A percentile compares a stretch with the other conserved stretches of the same genome.
These are phyloP conservation scores for Lumbricus terrestris DNA, from an alignment of 2,888 invertebrate species.

Conservation along the genomic window DNA sequence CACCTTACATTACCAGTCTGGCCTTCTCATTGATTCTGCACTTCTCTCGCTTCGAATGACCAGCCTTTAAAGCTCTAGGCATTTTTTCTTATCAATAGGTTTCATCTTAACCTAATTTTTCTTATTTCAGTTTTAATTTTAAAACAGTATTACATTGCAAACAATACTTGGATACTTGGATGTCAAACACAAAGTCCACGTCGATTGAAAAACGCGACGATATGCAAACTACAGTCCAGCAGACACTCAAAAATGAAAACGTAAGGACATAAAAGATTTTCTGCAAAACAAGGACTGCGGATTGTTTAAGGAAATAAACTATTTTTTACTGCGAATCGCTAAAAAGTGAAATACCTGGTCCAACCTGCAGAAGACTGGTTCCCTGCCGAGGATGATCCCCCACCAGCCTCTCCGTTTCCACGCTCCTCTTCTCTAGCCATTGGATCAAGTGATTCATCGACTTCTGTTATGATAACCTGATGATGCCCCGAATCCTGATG, in stretches of 20 bases:
- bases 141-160: neutral
- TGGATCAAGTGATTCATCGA: neutral
- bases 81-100: too few species aligned
- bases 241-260: neutral
- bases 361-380: neutral
- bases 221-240: too few species aligned
- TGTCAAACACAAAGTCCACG: too few species aligned
- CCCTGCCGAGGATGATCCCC: neutral
- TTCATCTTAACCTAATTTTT: neutral
- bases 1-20: neutral
- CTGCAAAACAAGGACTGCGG: too few species aligned
- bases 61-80: neutral
- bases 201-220: too few species aligned
- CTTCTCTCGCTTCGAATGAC: neutral
- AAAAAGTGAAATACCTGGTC: neutral
- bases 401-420: neutral
- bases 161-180: neutral
- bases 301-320: too few species aligned
- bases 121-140: neutral
- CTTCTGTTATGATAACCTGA: neutral
- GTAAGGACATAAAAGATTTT: neutral
- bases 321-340: neutral
- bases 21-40: neutral
- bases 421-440: neutral
- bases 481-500: neutral